These are phyloP conservation scores for Calameuta filiformis DNA, from an alignment of 2,888 invertebrate genomes.

Conservation along the genomic window DNA sequence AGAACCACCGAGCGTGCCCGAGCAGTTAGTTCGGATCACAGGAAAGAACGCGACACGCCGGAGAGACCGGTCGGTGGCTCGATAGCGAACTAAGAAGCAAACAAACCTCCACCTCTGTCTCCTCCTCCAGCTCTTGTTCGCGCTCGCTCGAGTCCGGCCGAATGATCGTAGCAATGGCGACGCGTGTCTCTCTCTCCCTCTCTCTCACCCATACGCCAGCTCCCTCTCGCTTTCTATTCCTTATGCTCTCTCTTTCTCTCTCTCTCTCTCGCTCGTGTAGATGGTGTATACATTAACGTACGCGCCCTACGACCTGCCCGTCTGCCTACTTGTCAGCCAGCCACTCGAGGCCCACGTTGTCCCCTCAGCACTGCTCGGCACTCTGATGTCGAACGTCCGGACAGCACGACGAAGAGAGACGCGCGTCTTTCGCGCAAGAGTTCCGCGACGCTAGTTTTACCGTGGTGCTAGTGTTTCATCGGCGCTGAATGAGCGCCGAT, in stretches of 20 bases:
- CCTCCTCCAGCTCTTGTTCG: constrained; percentile 19
- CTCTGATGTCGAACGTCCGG: not conserved
- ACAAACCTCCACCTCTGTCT: constrained; percentile 27
- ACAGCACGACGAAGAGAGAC: too few relatives aligned
- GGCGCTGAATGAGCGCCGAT: not conserved
- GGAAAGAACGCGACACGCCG: not conserved
- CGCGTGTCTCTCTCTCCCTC: constrained; percentile 16
- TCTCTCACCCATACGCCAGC: too few relatives aligned
- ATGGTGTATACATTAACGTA: not conserved
- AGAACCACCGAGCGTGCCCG: constrained; percentile 1
- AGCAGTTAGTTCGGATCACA: not conserved
- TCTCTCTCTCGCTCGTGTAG: not conserved
- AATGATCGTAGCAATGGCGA: constrained; percentile 29
- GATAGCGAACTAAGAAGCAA: constrained; percentile 3
- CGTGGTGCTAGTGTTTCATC: not conserved
- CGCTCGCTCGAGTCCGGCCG: constrained; percentile 15
- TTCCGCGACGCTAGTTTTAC: not conserved
- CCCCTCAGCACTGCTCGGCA: not conserved
- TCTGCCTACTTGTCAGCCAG: not conserved
- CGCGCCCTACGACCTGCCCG: not conserved
- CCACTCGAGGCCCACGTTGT: constrained; percentile 3
- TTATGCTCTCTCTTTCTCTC: too few relatives aligned
- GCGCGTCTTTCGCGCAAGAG: too few relatives aligned
- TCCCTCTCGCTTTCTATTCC: too few relatives aligned
- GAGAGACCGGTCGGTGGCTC: constrained; percentile 5